A percentile compares a stretch with the other conserved stretches of the same genome.
phyloP scores from a whole-genome alignment of 2,797 vertebrate species.

The Mycteria americana region DNA sequence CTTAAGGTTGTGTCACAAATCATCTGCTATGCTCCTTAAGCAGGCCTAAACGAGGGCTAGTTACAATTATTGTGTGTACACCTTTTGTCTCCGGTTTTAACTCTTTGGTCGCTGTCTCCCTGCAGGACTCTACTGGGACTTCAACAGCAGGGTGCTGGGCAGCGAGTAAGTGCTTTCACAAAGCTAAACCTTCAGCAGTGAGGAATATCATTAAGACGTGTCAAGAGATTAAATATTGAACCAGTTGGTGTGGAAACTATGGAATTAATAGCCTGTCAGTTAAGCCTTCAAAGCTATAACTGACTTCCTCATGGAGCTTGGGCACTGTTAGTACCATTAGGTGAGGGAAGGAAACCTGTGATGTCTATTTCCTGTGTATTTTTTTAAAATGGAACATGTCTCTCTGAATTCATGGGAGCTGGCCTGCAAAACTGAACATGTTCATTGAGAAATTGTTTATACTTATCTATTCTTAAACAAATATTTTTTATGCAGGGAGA shows the following conservation, averaged over 20 bases:
- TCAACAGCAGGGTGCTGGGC: neutral
- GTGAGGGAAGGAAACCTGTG: neutral
- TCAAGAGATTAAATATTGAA: slow-evolving; percentile 22
- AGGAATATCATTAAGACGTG: neutral
- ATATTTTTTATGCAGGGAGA: neutral
- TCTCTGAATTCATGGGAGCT: neutral
- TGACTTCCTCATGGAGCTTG: neutral
- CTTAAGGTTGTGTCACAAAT: neutral
- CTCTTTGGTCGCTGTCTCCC: neutral
- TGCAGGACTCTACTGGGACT: neutral
- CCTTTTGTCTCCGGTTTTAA: neutral
- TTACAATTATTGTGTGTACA: neutral
- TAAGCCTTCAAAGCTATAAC: neutral
- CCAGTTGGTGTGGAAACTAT: neutral
- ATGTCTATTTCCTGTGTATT: neutral
- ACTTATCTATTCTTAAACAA: neutral
- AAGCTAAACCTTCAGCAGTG: neutral
- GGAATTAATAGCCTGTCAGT: neutral
- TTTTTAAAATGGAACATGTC: neutral
- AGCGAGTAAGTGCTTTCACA: neutral
- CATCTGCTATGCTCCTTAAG: neutral
- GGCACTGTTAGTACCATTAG: neutral
- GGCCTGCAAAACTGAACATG: neutral
- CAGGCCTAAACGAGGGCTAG: neutral
- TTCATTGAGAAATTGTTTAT: neutral